A percentile compares a stretch with the other conserved stretches of the same genome.
These are phyloP conservation scores for Amaurobius ferox DNA, from an alignment of 2,888 invertebrate species.

Conservation along the genomic window DNA sequence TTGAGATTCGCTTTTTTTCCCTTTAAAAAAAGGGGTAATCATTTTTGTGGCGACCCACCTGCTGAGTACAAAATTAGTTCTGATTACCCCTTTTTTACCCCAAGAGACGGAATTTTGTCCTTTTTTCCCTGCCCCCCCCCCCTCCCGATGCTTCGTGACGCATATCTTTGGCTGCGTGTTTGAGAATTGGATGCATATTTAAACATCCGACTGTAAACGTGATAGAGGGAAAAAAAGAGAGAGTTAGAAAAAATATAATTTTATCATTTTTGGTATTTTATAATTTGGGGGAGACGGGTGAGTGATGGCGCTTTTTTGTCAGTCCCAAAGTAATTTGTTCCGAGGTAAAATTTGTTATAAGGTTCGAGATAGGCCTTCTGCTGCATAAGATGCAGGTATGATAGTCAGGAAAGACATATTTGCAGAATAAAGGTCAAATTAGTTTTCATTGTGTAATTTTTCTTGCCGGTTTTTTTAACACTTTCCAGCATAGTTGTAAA, in stretches of 20 bases:
- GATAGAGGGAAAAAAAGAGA: background rate
- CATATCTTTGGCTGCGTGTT: background rate
- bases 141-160: conserved; percentile 2
- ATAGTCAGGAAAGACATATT: too few species aligned
- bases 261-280: background rate
- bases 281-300: background rate
- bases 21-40: background rate
- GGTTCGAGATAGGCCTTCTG: too few species aligned
- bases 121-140: background rate
- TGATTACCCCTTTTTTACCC: conserved; percentile 15
- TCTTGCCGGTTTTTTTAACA: too few species aligned
- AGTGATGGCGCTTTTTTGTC: background rate
- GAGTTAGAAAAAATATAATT: background rate
- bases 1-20: background rate
- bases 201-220: conserved; percentile 61
- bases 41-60: conserved; percentile 16
- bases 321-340: background rate
- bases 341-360: background rate
- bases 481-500: too few species aligned
- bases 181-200: conserved; percentile 58
- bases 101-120: conserved; percentile 5
- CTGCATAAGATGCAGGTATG: too few species aligned
- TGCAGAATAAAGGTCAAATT: too few species aligned
- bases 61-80: conserved; percentile 8
- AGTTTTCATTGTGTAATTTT: too few species aligned